Evolutionary conservation across 2,113 vertebrate species (phyloP).

Genomic region (Leucosticte australis): DNA sequence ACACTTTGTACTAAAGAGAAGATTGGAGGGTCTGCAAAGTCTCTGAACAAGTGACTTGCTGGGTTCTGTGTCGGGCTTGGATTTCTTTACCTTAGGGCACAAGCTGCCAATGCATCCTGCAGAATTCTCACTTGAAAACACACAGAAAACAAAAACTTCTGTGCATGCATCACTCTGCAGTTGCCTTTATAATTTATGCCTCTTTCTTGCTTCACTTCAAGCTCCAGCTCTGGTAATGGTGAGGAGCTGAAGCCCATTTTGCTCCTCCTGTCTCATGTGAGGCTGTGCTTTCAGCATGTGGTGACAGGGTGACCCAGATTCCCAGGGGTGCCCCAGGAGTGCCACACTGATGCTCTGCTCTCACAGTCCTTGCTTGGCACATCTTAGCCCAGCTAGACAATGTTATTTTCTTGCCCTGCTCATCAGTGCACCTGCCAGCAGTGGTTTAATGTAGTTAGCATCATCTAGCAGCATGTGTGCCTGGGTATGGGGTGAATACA

Average conservation of each 20-base stretch:
- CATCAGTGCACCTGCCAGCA: background rate
- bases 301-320: constrained; percentile 12
- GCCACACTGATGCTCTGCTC: background rate
- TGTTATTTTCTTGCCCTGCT: background rate
- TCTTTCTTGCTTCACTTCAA: background rate
- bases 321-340: background rate
- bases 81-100: constrained; percentile 14
- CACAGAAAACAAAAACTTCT: background rate
- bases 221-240: background rate
- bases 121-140: background rate
- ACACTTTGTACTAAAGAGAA: background rate
- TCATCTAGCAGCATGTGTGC: constrained; percentile 19
- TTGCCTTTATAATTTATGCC: constrained; percentile 24
- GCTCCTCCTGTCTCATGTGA: background rate
- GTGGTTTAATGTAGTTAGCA: background rate
- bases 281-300: rapidly evolving
- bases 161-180: background rate
- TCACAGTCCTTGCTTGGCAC: background rate
- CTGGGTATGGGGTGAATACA: background rate
- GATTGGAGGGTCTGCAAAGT: background rate
- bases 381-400: background rate
- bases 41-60: background rate
- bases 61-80: background rate
- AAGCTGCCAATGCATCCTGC: background rate
- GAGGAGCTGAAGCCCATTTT: background rate